A percentile compares a stretch with the other conserved stretches of the same genome.
These are phyloP conservation scores for Halesus radiatus DNA, from an alignment of 1,140 invertebrate species.

Conservation along the genomic window DNA sequence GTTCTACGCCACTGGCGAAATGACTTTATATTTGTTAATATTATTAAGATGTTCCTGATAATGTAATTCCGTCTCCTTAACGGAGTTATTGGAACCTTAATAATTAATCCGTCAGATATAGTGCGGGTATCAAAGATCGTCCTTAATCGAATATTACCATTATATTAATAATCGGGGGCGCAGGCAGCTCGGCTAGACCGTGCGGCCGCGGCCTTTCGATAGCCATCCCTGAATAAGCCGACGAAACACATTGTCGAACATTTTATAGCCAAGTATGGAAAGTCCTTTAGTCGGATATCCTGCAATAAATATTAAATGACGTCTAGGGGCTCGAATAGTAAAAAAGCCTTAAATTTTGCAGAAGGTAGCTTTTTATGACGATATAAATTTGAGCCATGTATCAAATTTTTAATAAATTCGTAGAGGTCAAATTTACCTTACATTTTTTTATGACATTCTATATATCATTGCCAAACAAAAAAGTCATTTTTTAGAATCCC, in stretches of 20 bases:
- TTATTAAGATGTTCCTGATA: background rate
- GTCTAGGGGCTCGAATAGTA: constrained; percentile 10
- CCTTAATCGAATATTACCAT: background rate
- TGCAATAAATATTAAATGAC: constrained; percentile 21
- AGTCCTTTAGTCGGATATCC: background rate
- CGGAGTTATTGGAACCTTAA: constrained; percentile 1
- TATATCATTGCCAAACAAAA: too few relatives aligned
- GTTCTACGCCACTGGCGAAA: background rate
- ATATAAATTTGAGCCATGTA: background rate
- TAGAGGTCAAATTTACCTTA: too few relatives aligned
- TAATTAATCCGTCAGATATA: constrained; percentile 3
- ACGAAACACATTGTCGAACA: constrained; percentile 16
- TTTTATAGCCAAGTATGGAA: constrained; percentile 17
- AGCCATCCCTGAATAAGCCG: background rate
- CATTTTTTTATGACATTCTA: too few relatives aligned
- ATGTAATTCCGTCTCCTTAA: background rate
- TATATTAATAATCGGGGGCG: background rate
- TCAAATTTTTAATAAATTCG: background rate
- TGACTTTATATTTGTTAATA: background rate
- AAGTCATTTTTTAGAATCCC: too few relatives aligned
- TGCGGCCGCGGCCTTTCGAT: background rate
- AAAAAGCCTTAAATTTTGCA: constrained; percentile 18
- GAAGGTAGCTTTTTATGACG: constrained; percentile 3
- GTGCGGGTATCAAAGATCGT: background rate
- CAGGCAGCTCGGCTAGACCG: background rate